Evolutionary conservation across 2,888 invertebrate species (phyloP).

Genomic region (Rugalucina vietnamica): DNA sequence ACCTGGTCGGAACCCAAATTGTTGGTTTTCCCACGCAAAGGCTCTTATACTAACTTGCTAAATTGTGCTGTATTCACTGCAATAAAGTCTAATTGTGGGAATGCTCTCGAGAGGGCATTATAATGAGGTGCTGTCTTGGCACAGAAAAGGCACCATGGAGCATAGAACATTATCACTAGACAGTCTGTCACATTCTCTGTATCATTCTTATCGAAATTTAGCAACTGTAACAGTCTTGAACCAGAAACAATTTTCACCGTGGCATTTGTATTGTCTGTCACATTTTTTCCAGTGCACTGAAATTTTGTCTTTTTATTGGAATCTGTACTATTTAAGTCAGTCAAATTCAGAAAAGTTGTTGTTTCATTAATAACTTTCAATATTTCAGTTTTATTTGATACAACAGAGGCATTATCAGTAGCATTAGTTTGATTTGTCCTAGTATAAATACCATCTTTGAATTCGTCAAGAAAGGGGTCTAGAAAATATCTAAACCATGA

Average conservation of each 20-base stretch:
- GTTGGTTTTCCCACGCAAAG: not conserved
- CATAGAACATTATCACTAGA: slow-evolving; percentile 93
- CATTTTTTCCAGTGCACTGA: slow-evolving; percentile 76
- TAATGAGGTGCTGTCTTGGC: slow-evolving; percentile 95
- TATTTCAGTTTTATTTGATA: not conserved
- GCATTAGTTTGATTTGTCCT: slow-evolving; percentile 26
- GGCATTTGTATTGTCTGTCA: slow-evolving; percentile 72
- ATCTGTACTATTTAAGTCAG: slow-evolving; percentile 64
- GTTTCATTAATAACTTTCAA: not conserved
- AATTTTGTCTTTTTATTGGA: slow-evolving; percentile 75
- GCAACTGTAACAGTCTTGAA: slow-evolving; percentile 88
- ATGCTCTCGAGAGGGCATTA: slow-evolving; percentile 94
- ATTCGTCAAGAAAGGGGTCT: slow-evolving; percentile 73
- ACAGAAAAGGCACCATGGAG: slow-evolving; percentile 95
- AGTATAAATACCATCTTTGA: slow-evolving; percentile 60
- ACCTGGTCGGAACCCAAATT: no score
- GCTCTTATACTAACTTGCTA: slow-evolving; percentile 82
- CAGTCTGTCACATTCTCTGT: slow-evolving; percentile 83
- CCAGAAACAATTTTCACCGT: slow-evolving; percentile 88
- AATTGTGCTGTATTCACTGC: slow-evolving; percentile 95
- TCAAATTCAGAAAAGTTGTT: slow-evolving; percentile 24
- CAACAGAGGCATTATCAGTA: slow-evolving; percentile 12
- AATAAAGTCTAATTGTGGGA: slow-evolving; percentile 93
- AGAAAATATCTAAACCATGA: slow-evolving; percentile 64
- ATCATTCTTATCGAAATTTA: slow-evolving; percentile 86